Conservation (phyloP, 1,140 invertebrate species). For the Pseudachorutes palmiensis region DNA sequence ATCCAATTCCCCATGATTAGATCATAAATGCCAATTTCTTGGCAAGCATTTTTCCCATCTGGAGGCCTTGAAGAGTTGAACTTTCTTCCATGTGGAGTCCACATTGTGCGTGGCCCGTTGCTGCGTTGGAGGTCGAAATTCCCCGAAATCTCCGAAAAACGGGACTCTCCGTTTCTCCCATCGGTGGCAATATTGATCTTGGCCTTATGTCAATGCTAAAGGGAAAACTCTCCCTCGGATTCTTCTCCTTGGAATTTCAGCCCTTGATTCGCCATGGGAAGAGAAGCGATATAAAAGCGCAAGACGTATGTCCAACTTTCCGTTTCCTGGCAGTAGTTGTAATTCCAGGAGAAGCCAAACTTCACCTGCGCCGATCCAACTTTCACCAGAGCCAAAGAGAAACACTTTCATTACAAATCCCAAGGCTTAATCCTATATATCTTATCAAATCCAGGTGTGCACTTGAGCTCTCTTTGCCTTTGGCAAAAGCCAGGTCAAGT, state of each 20-base stretch:
- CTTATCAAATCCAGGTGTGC: no score
- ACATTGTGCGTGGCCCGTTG: background rate
- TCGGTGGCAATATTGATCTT: conserved; percentile 6
- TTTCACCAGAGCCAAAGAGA: no score
- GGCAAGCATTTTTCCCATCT: background rate
- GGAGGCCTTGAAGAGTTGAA: background rate
- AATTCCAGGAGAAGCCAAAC: no score
- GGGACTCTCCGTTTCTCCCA: background rate
- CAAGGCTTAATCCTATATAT: no score
- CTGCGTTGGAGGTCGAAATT: background rate
- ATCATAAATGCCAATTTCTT: background rate
- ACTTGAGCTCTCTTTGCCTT: background rate
- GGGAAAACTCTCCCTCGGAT: background rate
- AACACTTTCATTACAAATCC: no score
- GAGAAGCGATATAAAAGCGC: background rate
- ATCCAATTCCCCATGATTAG: background rate
- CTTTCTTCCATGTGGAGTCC: background rate
- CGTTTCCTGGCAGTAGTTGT: no score
- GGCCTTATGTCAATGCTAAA: conserved; percentile 5
- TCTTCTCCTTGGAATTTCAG: background rate
- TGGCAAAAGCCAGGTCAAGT: background rate
- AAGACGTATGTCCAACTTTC: no score
- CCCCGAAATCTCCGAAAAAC: background rate
- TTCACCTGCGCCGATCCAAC: no score
- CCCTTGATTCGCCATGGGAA: background rate